Base-by-base conservation (phyloP, 2,113 vertebrate species). In the Triplophysa tibetana region DNA sequence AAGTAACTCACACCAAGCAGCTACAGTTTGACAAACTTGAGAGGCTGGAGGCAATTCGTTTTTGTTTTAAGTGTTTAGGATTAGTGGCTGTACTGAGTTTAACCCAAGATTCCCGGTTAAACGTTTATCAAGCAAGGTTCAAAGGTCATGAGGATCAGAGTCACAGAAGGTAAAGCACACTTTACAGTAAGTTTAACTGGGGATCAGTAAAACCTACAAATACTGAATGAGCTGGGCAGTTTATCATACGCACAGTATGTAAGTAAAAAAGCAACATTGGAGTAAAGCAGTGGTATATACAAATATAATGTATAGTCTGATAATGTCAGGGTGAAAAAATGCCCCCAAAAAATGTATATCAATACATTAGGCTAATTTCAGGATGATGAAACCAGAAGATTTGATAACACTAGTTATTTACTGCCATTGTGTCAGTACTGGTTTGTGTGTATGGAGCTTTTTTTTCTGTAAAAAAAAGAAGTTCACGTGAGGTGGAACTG, bases 81-180 rank as follows among this genome's bases (percentile, higher is more conserved):
- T n/a, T 19, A 29, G 38, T 90, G 86, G 88, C 87, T 85, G 88
- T 79, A 81, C 83, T 64, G 81, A 88, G 88, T 86, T 84, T 89
- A 85, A 90, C 88, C 82, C 87, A 87, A 83, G 82, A 84, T 83
- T 86, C 38, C 45, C 60, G 81, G 86, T 89, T 87, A 83, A 88
- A 81, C 84, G 86, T 89, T 90, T 88, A 89, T 88, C 84, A 86
- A 66, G 87, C 72, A 76, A 16, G 85, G 85, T 85, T 89, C 86
- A 90, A 79, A 85, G 88, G 88, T 90, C 87, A 88, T 78, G 68
- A 88, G 82, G 86, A 88, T 78, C 86, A 85, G 77, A 79, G 78
- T 85, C 80, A 84, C 61, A 41, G 17, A 60, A 38, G 21, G 14
- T 38, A 73, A 41, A 60, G 54, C 54, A 41, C 54, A 73, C 19